Evolutionary conservation across 2,113 vertebrate species (phyloP).

Genomic region (Arenaria interpres): DNA sequence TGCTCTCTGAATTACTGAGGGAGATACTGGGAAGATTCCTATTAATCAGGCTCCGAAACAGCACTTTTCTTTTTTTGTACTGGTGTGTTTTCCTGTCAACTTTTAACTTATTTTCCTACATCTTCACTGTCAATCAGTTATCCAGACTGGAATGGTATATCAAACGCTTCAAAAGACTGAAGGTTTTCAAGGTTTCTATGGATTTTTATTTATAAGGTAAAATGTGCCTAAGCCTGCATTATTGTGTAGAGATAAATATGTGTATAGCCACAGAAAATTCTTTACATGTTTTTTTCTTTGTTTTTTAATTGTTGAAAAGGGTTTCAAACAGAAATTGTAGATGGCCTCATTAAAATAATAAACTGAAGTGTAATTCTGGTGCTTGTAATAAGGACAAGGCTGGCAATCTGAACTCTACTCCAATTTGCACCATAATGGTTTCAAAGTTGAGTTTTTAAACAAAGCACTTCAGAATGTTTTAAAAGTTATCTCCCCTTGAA

Average conservation of each 20-base stretch:
- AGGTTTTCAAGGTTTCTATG: not conserved
- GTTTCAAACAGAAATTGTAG: not conserved
- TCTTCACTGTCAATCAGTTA: not conserved
- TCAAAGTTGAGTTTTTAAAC: not conserved
- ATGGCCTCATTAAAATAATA: not conserved
- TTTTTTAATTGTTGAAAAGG: not conserved
- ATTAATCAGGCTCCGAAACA: conserved; percentile 6
- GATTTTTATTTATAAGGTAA: not conserved
- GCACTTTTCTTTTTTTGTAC: not conserved
- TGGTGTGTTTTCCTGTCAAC: not conserved
- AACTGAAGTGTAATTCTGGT: not conserved
- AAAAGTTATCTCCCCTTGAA: not conserved
- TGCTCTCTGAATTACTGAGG: not conserved
- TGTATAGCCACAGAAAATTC: not conserved
- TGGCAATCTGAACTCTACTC: not conserved
- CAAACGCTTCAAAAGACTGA: not conserved
- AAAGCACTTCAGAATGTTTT: not conserved
- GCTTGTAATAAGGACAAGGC: not conserved
- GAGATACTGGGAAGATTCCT: not conserved
- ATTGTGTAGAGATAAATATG: not conserved
- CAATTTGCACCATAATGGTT: not conserved
- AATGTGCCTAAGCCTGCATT: not conserved
- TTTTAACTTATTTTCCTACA: not conserved
- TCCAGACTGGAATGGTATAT: not conserved
- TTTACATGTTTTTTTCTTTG: not conserved